Evolutionary conservation across 2,797 vertebrate genomes (phyloP).

Genomic region (Hapalemur alaotrensis): DNA sequence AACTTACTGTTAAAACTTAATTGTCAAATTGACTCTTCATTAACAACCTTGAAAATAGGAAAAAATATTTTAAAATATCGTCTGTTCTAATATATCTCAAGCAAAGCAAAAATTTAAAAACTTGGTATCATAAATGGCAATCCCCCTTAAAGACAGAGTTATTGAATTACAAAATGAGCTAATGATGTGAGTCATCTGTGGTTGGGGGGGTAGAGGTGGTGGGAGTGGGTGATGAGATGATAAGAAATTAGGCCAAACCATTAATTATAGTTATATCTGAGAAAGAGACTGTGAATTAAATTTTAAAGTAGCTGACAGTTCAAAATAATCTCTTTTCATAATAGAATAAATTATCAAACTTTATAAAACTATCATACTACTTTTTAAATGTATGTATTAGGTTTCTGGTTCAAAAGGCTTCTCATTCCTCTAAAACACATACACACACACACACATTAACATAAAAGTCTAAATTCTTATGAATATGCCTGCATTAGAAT

Average conservation of each 20-base stretch:
- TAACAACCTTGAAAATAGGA: not conserved
- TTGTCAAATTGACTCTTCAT: not conserved
- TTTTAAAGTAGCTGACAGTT: not conserved
- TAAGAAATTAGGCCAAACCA: not conserved
- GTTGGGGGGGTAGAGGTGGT: not conserved
- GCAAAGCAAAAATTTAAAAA: not conserved
- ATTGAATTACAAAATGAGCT: constrained; percentile 8
- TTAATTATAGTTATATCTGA: not conserved
- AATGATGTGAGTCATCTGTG: not conserved
- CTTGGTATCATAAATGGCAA: not conserved
- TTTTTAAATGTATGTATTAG: not conserved
- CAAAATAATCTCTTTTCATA: not conserved
- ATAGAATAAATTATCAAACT: not conserved
- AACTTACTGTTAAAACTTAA: not conserved
- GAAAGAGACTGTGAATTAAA: not conserved
- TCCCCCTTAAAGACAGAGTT: not conserved
- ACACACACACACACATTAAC: not conserved
- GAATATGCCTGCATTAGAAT: not conserved
- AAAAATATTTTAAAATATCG: not conserved
- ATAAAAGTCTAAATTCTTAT: not conserved
- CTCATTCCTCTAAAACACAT: not conserved
- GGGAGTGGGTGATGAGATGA: not conserved
- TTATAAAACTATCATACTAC: not conserved
- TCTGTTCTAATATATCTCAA: not conserved
- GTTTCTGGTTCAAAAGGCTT: not conserved